These are phyloP conservation scores for Pseudococcus viburni DNA, from an alignment of 2,888 invertebrate species.

Conservation along the genomic window DNA sequence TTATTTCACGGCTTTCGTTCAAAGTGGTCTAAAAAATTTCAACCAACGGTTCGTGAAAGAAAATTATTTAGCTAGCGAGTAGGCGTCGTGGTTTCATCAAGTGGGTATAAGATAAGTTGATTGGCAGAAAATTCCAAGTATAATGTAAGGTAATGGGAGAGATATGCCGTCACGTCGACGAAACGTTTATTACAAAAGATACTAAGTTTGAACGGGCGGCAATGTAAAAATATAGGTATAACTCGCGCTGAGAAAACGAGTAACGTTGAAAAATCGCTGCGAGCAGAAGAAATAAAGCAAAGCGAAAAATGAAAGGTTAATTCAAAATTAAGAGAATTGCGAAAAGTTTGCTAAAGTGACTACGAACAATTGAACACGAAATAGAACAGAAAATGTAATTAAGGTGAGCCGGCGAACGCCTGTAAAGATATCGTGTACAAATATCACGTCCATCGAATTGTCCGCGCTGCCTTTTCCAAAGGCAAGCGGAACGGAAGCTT, in stretches of 20 bases:
- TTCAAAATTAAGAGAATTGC: slow-evolving; percentile 32
- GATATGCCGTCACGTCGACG: neutral
- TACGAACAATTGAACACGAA: slow-evolving; percentile 43
- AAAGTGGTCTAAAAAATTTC: slow-evolving; percentile 36
- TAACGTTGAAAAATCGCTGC: slow-evolving; percentile 3
- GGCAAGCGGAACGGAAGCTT: neutral
- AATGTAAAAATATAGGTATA: too few relatives aligned
- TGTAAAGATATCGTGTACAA: slow-evolving; percentile 19
- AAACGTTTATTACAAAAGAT: neutral
- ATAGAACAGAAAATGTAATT: slow-evolving; percentile 31
- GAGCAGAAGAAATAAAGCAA: neutral
- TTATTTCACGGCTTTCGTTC: slow-evolving; percentile 36
- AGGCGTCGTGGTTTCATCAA: too few relatives aligned
- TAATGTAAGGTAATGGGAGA: too few relatives aligned
- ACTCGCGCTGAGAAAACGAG: neutral
- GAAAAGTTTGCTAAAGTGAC: slow-evolving; percentile 14
- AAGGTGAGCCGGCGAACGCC: neutral
- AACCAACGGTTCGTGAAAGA: neutral
- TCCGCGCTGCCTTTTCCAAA: neutral
- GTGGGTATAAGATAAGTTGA: too few relatives aligned
- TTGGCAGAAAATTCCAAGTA: too few relatives aligned
- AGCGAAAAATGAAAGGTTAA: slow-evolving; percentile 18
- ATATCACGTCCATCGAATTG: slow-evolving; percentile 32
- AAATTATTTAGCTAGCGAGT: neutral
- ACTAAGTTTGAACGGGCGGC: too few relatives aligned